Conservation (phyloP, 1,140 invertebrate species). For the Pseudomyrmex gracilis region DNA sequence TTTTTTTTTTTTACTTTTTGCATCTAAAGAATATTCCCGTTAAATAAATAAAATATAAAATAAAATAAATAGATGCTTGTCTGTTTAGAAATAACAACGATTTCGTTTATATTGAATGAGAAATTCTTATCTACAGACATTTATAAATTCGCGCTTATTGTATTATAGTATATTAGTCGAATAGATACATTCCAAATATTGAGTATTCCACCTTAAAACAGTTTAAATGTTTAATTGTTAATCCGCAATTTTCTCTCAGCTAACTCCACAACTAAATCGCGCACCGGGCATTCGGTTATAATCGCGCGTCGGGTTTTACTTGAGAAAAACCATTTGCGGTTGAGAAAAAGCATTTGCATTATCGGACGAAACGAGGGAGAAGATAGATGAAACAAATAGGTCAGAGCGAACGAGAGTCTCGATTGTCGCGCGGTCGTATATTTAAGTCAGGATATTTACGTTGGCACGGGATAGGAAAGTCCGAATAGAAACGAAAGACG, state of each 20-base stretch:
- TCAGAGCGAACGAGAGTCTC: neutral
- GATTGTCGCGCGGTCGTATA: slow-evolving; percentile 7
- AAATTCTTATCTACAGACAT: neutral
- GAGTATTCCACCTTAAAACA: neutral
- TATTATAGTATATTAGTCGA: too few species aligned
- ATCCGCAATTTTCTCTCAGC: slow-evolving; percentile 24
- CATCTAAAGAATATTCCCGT: too few species aligned
- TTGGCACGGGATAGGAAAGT: neutral
- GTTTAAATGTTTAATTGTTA: slow-evolving; percentile 36
- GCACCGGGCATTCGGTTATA: slow-evolving; percentile 33
- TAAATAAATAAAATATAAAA: too few species aligned
- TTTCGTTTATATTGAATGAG: neutral
- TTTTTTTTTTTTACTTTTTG: too few species aligned
- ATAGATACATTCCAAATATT: neutral
- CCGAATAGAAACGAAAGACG: slow-evolving; percentile 16
- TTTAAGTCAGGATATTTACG: slow-evolving; percentile 55
- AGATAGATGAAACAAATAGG: slow-evolving; percentile 28
- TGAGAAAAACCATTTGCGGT: slow-evolving; percentile 35
- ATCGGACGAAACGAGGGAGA: neutral
- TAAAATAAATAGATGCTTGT: too few species aligned
- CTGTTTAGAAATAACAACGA: neutral
- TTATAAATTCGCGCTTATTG: neutral
- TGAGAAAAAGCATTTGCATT: slow-evolving; percentile 37
- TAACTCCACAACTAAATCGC: slow-evolving; percentile 37
- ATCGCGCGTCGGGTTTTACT: slow-evolving; percentile 11